A percentile compares a stretch with the other conserved stretches of the same genome.
These are phyloP conservation scores for Anarrhichthys ocellatus DNA, from an alignment of 2,113 vertebrate genomes.

Conservation along the genomic window DNA sequence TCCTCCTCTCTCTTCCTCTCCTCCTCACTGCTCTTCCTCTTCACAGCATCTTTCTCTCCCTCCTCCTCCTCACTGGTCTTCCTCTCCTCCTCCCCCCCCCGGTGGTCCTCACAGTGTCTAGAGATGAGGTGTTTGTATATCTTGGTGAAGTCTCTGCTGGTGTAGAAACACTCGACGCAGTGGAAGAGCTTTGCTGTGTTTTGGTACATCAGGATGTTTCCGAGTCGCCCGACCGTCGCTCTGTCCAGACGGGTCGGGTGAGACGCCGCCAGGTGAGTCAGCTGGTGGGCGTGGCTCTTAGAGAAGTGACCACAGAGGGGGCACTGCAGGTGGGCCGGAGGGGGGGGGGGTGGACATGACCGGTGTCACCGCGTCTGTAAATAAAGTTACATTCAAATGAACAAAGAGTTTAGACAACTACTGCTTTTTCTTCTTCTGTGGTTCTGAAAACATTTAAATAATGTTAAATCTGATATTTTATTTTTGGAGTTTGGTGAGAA, in stretches of 20 bases:
- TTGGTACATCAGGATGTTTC: slow-evolving; percentile 76
- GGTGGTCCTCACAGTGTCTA: slow-evolving; percentile 63
- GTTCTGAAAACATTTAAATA: too few species aligned
- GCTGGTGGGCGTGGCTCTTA: slow-evolving; percentile 72
- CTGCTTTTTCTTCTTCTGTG: too few species aligned
- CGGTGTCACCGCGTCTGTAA: neutral
- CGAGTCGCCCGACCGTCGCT: slow-evolving; percentile 64
- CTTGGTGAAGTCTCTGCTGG: slow-evolving; percentile 66
- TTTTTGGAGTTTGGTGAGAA: too few species aligned
- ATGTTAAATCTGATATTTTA: too few species aligned
- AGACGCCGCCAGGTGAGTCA: slow-evolving; percentile 60
- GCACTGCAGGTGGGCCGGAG: slow-evolving; percentile 60
- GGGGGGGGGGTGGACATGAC: slow-evolving; percentile 35
- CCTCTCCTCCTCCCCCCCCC: neutral
- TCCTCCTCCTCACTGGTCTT: neutral
- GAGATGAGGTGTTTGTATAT: slow-evolving; percentile 71
- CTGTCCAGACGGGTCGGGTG: slow-evolving; percentile 64
- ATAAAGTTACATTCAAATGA: neutral
- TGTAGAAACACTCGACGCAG: slow-evolving; percentile 72
- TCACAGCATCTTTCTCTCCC: neutral
- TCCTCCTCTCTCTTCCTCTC: neutral
- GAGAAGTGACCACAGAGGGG: slow-evolving; percentile 61
- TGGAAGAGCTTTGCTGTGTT: slow-evolving; percentile 66
- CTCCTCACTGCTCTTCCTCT: slow-evolving; percentile 5
- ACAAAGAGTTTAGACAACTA: too few species aligned